These are phyloP conservation scores for Mesocricetus auratus DNA, from an alignment of 2,113 vertebrate genomes.

Conservation along the genomic window DNA sequence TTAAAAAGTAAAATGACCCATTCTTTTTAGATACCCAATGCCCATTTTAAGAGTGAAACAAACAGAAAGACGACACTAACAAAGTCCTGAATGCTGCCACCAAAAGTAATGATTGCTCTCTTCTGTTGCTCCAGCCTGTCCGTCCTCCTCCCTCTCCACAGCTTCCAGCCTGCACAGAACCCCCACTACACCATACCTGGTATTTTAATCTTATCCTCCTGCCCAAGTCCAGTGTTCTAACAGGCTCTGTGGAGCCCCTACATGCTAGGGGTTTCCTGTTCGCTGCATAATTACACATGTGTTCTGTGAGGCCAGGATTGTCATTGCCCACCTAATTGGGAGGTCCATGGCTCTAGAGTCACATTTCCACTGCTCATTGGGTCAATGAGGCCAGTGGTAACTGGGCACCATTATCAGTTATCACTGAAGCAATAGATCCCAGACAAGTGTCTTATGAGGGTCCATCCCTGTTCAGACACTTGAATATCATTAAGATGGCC, in stretches of 20 bases:
- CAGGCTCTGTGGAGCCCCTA: not conserved
- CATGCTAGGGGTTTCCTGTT: slow-evolving; percentile 3
- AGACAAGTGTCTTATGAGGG: not conserved
- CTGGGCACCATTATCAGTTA: not conserved
- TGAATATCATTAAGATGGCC: no score
- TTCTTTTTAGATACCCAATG: slow-evolving; percentile 12
- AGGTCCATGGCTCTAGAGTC: not conserved
- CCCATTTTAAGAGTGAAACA: not conserved
- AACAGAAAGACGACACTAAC: not conserved
- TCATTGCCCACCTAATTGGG: not conserved
- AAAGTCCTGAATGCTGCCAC: not conserved
- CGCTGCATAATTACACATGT: not conserved
- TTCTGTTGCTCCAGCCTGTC: not conserved
- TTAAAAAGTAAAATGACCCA: not conserved
- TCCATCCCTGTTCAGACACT: not conserved
- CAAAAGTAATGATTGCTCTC: not conserved
- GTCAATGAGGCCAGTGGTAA: not conserved
- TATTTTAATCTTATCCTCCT: not conserved
- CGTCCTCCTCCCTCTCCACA: not conserved
- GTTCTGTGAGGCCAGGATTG: not conserved
- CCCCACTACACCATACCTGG: accelerated
- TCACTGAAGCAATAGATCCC: not conserved
- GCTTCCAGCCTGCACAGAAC: not conserved
- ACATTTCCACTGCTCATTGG: not conserved
- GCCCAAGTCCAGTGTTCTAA: accelerated